Evolutionary conservation across 2,797 vertebrate genomes (phyloP).

Genomic region (Synaphobranchus kaupii): DNA sequence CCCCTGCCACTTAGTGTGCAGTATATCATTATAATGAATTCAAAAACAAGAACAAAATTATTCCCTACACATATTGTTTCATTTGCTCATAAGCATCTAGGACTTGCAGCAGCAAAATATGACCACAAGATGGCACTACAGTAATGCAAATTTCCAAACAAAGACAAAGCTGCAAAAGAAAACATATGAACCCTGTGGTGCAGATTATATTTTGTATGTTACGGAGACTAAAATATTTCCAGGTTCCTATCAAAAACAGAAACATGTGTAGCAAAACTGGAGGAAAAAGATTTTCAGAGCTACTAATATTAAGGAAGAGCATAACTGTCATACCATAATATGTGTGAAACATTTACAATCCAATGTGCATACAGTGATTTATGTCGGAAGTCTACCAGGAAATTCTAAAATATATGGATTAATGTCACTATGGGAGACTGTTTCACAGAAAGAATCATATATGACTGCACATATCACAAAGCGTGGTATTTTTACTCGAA

Average conservation of each 20-base stretch:
- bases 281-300: not conserved
- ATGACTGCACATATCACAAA: not conserved
- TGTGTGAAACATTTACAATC: not conserved
- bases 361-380: not conserved
- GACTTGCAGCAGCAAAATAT: constrained; percentile 12
- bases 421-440: not conserved
- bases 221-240: not conserved
- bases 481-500: not conserved
- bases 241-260: not conserved
- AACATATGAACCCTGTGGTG: constrained; percentile 11
- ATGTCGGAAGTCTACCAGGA: not conserved
- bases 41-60: not conserved
- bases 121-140: constrained; percentile 66
- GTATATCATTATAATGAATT: constrained; percentile 19
- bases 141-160: constrained; percentile 43
- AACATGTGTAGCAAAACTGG: not conserved
- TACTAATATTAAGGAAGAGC: not conserved
- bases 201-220: not conserved
- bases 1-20: not conserved
- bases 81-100: not conserved
- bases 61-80: not conserved
- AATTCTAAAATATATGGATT: not conserved
- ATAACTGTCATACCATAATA: not conserved
- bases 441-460: not conserved
- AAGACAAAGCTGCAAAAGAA: not conserved